Evolutionary conservation across 2,797 vertebrate species (phyloP), one percentile per base, ranked within the genome.

Genomic region (Tangara arthus): DNA sequence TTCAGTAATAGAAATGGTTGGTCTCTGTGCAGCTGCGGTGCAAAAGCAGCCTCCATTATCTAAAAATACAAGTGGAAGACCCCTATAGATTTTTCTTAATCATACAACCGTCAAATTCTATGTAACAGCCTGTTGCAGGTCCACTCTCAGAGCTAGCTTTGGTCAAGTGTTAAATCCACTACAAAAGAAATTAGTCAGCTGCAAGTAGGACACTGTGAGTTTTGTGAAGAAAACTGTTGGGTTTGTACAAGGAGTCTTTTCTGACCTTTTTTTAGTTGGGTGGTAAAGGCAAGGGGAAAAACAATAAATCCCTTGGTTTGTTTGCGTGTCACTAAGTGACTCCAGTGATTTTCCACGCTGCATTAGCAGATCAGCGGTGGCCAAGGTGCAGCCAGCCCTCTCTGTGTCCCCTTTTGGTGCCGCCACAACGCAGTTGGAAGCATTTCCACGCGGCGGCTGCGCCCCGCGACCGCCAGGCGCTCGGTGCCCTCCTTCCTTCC

Each of bases 401-500:
- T 79, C 15, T 70, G 35, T 91, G 65, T 85, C 65, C 80, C 46
- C 10, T 15, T 28, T 7, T 21, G 5, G 32, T 52, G 49, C 63
- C 8, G 2, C 66, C 8, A 0, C 22, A 30, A 11, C 0, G 2
- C 75, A 15, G 1, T 60, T 70, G 81, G 60, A 26, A 35, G 60
- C 8, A 6, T 84, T 84, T 52, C 53, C 72, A 4, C 2, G 66
- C 12, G 37, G 37, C 9, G 37, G 71, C 46, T n/a, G 63, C 7
- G 2, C 35, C 34, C 89, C 27, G 61, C 32, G 15, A 52, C 87
- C 46, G 57, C 92, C 93, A 80, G 93, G 85, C 7, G 82, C 77
- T 78, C 49, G 3, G 76, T 90, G 95, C 84, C 92, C 90, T 94
- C 94, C 90, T 95, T 94, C 94, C 88, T 96, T 94, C 94, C 24